Conservation (phyloP, 2,888 invertebrate genomes). For the Parthenolecanium corni region DNA sequence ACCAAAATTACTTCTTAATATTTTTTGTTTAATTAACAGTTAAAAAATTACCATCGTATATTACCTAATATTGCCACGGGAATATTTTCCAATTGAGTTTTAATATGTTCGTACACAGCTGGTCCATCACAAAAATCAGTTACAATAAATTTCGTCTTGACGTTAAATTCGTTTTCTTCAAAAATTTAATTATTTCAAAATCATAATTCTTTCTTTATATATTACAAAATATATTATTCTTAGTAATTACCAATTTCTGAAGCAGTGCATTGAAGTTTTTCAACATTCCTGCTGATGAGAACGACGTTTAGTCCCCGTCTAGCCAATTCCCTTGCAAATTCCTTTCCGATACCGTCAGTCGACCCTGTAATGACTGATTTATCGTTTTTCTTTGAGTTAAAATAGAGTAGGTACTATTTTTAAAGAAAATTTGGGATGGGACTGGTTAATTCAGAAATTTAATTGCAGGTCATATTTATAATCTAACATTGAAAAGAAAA, state of each 20-base stretch:
- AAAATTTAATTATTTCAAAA: conserved; percentile 20
- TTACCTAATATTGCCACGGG: conserved; percentile 76
- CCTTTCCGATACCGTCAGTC: conserved; percentile 83
- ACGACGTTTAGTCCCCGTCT: conserved; percentile 63
- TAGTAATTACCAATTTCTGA: conserved; percentile 61
- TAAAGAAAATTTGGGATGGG: too few relatives aligned
- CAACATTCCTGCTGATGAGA: conserved; percentile 63
- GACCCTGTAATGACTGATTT: conserved; percentile 69
- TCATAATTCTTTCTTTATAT: too few relatives aligned
- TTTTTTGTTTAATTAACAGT: too few relatives aligned
- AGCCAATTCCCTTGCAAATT: conserved; percentile 71
- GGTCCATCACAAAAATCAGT: conserved; percentile 68
- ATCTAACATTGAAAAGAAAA: too few relatives aligned
- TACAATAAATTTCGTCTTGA: conserved; percentile 60
- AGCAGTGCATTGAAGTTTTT: conserved; percentile 59
- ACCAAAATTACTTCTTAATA: too few relatives aligned
- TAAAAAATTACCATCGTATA: too few relatives aligned
- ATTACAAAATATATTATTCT: too few relatives aligned
- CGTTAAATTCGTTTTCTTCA: conserved; percentile 46
- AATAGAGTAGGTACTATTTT: too few relatives aligned
- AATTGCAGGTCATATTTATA: too few relatives aligned
- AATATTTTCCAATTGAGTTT: conserved; percentile 57
- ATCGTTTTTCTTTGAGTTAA: too few relatives aligned
- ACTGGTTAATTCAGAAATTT: too few relatives aligned
- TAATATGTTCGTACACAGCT: conserved; percentile 59